These are phyloP conservation scores for Rotaria magnacalcarata DNA, from an alignment of 2,888 invertebrate species.

Conservation along the genomic window DNA sequence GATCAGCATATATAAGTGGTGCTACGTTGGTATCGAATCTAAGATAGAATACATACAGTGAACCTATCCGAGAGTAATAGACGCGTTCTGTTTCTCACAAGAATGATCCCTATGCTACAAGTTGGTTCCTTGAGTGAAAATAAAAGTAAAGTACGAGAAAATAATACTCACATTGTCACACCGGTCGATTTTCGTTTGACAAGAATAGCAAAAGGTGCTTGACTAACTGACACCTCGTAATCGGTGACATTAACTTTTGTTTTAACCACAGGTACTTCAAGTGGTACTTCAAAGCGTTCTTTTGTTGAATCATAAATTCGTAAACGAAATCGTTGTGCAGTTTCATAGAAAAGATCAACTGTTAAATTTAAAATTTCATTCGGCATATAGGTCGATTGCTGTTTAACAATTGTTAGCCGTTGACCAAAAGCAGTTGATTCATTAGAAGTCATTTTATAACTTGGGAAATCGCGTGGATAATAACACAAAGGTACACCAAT, in stretches of 20 bases:
- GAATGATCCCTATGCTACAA: too few species aligned
- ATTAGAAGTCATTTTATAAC: background rate
- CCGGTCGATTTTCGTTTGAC: slow-evolving; percentile 44
- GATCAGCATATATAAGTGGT: slow-evolving; percentile 71
- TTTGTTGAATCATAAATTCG: slow-evolving; percentile 38
- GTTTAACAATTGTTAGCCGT: slow-evolving; percentile 28
- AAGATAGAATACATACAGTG: background rate
- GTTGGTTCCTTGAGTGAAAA: too few species aligned
- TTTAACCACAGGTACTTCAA: background rate
- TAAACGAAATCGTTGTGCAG: slow-evolving; percentile 28
- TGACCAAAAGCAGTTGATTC: background rate
- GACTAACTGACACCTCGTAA: slow-evolving; percentile 36
- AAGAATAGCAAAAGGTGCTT: slow-evolving; percentile 39
- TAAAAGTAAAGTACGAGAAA: too few species aligned
- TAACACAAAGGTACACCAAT: slow-evolving; percentile 38
- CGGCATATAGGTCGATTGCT: slow-evolving; percentile 37
- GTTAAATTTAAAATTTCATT: slow-evolving; percentile 39
- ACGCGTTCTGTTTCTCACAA: too few species aligned
- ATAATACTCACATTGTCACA: background rate
- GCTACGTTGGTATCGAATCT: slow-evolving; percentile 67
- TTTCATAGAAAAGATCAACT: slow-evolving; percentile 37
- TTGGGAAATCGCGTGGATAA: slow-evolving; percentile 40
- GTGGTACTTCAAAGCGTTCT: slow-evolving; percentile 39
- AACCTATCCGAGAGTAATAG: too few species aligned
- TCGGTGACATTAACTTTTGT: slow-evolving; percentile 10